Conservation (phyloP, 2,797 vertebrate species). For the Sylvia borin region DNA sequence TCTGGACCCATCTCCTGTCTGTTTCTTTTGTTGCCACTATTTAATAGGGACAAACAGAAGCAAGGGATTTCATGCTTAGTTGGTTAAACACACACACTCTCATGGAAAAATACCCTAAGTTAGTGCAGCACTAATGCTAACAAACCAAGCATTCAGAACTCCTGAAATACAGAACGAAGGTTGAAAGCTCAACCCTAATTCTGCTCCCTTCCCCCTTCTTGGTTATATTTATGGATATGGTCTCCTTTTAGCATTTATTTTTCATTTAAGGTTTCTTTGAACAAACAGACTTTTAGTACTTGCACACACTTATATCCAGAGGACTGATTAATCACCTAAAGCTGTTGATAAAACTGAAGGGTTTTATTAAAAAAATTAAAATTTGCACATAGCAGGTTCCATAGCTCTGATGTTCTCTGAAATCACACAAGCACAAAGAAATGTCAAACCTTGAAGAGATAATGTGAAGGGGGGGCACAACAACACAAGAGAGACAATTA, state of each 20-base stretch:
- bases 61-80: constrained; percentile 75
- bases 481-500: neutral
- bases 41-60: constrained; percentile 76
- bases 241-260: neutral
- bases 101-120: constrained; percentile 26
- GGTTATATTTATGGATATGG: neutral
- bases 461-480: neutral
- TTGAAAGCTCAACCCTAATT: constrained; percentile 14
- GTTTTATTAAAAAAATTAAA: neutral
- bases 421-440: neutral
- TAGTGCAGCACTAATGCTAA: constrained; percentile 32
- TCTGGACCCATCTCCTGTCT: constrained; percentile 73
- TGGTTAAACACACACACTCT: constrained; percentile 37
- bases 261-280: neutral
- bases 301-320: neutral
- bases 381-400: neutral
- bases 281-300: neutral
- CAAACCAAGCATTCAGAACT: constrained; percentile 32
- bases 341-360: neutral
- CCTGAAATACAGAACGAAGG: constrained; percentile 30
- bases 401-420: neutral
- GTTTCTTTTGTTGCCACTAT: constrained; percentile 66
- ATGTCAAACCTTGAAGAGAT: neutral
- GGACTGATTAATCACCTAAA: neutral
- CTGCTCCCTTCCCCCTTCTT: neutral